These are phyloP conservation scores for Autographa gamma DNA, from an alignment of 2,888 invertebrate genomes.

Conservation along the genomic window DNA sequence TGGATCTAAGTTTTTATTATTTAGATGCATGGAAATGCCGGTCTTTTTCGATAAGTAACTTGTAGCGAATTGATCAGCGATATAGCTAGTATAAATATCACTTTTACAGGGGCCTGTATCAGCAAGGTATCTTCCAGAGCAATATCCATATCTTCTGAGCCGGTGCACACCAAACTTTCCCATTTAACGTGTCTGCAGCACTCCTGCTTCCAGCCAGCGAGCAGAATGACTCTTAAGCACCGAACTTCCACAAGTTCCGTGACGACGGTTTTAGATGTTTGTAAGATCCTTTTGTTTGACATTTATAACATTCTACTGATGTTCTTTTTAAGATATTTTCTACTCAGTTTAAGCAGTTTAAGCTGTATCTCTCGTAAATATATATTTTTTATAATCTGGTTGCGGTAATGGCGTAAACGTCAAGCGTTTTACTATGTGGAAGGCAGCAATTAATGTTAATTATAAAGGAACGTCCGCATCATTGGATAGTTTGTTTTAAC, in stretches of 20 bases:
- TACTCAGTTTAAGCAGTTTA: too few relatives aligned
- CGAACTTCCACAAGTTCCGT: slow-evolving; percentile 34
- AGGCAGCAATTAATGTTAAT: not conserved
- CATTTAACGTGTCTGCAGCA: slow-evolving; percentile 14
- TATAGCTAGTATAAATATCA: too few relatives aligned
- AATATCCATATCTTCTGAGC: slow-evolving; percentile 8
- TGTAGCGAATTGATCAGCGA: too few relatives aligned
- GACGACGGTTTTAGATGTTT: slow-evolving; percentile 21
- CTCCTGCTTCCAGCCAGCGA: slow-evolving; percentile 7
- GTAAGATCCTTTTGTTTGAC: not conserved
- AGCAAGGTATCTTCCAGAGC: not conserved
- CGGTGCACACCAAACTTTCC: slow-evolving; percentile 28
- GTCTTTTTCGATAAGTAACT: too few relatives aligned
- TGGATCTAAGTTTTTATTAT: too few relatives aligned
- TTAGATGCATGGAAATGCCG: too few relatives aligned
- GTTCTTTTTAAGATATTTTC: not conserved
- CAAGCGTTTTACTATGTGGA: not conserved
- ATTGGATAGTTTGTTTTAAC: not conserved
- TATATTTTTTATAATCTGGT: too few relatives aligned
- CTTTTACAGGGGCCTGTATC: not conserved
- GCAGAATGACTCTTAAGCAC: slow-evolving; percentile 13
- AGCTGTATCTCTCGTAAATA: too few relatives aligned
- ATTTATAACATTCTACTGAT: not conserved
- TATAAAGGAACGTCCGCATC: not conserved
- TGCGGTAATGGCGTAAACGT: not conserved